Base-by-base conservation (phyloP, 2,113 vertebrate species). In the Xyliphius kryptos region DNA sequence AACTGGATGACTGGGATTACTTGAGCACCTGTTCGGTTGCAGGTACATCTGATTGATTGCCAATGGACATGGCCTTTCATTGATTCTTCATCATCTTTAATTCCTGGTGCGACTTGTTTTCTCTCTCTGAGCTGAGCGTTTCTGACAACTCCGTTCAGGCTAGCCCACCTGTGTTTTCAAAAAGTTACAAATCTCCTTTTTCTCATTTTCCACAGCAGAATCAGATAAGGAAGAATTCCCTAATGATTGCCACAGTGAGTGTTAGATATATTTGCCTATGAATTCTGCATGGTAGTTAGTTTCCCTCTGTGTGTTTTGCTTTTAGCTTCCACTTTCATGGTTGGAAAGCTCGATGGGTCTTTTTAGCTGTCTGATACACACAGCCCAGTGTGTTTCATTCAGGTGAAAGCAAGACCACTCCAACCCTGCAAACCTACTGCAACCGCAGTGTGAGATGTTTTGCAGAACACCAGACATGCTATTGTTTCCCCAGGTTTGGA, bases 191-290 rank as follows among this genome's bases (percentile, higher is more conserved):
- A 49, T 67, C 37, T 47, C 40, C 22, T 61, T 58, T 55, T 54
- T 68, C 38, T 69, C n/a, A 68, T 72, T 40, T 65, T 66, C 32
- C 66, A 66, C 71, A 69, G 71, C 71, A 65, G 56, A 68, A 69
- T 47, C 64, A 67, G 22, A 69, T 73, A 41, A 69, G 71, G 71
- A 69, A 62, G 71, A 73, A 73, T 57, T 69, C 64, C 22, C 56
- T 73, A 47, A 17, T 72, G 50, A 56, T 66, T 69, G 66, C 71
- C 66, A 36, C 71, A 69, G 66, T 73, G 71, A 73, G 71, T 73
- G 51, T 57, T 63, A 56, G 51, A 48, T 32, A 40, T 56, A 51
- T 48, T 26, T 71, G 60, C 41, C 38, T 47, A 61, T 37, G 38
- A 9, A 44, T 8, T 19, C 21, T 72, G 66, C 38, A 51, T 69